These are phyloP conservation scores for Pocillopora grandis DNA, from an alignment of 92 coral and sea anemone species.

Conservation along the genomic window DNA sequence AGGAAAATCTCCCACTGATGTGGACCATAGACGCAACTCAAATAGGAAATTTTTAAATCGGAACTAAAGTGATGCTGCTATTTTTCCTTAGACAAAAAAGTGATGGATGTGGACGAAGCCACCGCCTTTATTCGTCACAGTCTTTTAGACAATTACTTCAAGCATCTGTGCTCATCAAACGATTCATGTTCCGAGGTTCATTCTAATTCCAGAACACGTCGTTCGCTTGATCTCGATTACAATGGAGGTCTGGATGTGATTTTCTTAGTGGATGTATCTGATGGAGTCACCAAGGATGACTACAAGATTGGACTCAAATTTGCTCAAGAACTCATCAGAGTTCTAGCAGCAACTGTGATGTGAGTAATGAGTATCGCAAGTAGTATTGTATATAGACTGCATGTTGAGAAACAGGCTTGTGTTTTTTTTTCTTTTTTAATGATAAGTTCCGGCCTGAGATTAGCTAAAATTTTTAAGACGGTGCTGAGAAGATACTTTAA, in stretches of 20 bases:
- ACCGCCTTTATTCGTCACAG: constrained; percentile 56
- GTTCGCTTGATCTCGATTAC: constrained; percentile 57
- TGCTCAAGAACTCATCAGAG: constrained; percentile 66
- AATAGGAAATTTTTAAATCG: not conserved
- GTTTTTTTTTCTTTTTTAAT: too few species aligned
- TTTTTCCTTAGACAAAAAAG: constrained; percentile 22
- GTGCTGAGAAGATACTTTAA: too few species aligned
- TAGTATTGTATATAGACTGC: too few species aligned
- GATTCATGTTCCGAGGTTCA: constrained; percentile 39
- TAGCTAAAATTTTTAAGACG: too few species aligned
- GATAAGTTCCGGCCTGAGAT: too few species aligned
- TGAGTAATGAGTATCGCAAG: not conserved
- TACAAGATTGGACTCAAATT: constrained; percentile 68
- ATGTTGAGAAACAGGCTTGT: not conserved
- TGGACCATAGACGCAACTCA: too few species aligned
- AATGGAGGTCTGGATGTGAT: constrained; percentile 71
- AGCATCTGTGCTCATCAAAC: constrained; percentile 45
- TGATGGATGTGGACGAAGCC: constrained; percentile 60
- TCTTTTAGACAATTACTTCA: constrained; percentile 24
- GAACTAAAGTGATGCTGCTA: not conserved
- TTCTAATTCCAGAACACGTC: constrained; percentile 47
- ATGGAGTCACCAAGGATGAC: constrained; percentile 49
- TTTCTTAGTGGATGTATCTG: constrained; percentile 72
- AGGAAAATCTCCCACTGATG: too few species aligned
- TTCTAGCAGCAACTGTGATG: constrained; percentile 32